Percentiles rank a stretch among this genome's conserved stretches.
These are phyloP conservation scores for Ophiodon elongatus DNA, from an alignment of 2,113 vertebrate genomes.

Conservation along the genomic window DNA sequence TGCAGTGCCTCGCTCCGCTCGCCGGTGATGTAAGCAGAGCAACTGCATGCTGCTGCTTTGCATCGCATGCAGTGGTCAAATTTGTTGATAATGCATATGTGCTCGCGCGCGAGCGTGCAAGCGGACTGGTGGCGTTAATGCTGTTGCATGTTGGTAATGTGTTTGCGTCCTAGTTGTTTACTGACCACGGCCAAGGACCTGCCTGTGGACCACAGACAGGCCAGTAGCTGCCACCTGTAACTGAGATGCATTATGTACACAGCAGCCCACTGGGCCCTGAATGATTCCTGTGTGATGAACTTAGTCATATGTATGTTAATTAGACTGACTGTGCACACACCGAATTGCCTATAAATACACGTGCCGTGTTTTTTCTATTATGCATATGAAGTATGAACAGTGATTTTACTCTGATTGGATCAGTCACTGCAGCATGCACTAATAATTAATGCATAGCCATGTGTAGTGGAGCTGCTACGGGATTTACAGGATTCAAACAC, in stretches of 20 bases:
- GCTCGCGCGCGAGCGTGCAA: constrained; percentile 13
- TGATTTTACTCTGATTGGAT: constrained; percentile 52
- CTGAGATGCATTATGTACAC: constrained; percentile 68
- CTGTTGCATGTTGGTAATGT: constrained; percentile 54
- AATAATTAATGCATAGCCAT: constrained; percentile 75
- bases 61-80: constrained; percentile 70
- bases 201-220: constrained; percentile 70
- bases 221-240: constrained; percentile 80
- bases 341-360: constrained; percentile 48
- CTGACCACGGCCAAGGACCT: constrained; percentile 62
- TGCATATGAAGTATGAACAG: constrained; percentile 26
- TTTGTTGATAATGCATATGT: constrained; percentile 70
- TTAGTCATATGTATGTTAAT: constrained; percentile 38
- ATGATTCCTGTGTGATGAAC: constrained; percentile 46
- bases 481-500: constrained; percentile 52
- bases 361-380: constrained; percentile 11
- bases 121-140: constrained; percentile 11
- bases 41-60: constrained; percentile 79
- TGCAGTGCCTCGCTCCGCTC: constrained; percentile 68
- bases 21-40: constrained; percentile 80
- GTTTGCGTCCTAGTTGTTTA: constrained; percentile 68
- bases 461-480: constrained; percentile 60
- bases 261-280: constrained; percentile 44
- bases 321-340: constrained; percentile 9
- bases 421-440: constrained; percentile 74